Evolutionary conservation across 2,888 invertebrate genomes (phyloP).

Genomic region (Syrista parreyssii): DNA sequence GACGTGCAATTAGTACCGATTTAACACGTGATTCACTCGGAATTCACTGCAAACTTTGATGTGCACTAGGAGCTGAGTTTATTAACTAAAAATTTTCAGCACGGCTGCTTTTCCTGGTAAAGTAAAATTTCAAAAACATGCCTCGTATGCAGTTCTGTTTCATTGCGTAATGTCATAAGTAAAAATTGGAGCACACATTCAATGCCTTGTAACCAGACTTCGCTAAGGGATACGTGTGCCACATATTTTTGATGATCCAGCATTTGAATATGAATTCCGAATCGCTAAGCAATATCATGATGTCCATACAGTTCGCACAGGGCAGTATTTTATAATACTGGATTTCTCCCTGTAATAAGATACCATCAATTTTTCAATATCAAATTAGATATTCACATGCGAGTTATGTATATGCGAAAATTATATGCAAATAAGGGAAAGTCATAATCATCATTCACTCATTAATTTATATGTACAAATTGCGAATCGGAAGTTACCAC

Average conservation of each 20-base stretch:
- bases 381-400: background rate
- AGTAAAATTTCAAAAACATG: background rate
- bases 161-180: background rate
- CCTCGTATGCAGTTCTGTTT: background rate
- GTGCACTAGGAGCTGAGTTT: background rate
- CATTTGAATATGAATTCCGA: constrained; percentile 33
- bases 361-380: background rate
- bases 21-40: constrained; percentile 25
- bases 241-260: constrained; percentile 27
- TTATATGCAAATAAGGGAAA: background rate
- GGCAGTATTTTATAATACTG: background rate
- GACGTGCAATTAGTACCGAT: constrained; percentile 43
- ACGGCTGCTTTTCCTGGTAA: background rate
- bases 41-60: constrained; percentile 15
- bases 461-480: background rate
- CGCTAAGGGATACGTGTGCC: constrained; percentile 17
- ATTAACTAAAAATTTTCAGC: background rate
- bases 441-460: background rate
- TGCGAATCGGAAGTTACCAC: background rate
- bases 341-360: background rate
- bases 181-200: background rate
- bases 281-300: constrained; percentile 28
- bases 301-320: background rate
- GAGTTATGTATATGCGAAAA: background rate
- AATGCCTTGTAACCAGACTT: background rate